These are phyloP conservation scores for Pogonomyrmex californicus DNA, from an alignment of 1,140 invertebrate genomes.

Conservation along the genomic window DNA sequence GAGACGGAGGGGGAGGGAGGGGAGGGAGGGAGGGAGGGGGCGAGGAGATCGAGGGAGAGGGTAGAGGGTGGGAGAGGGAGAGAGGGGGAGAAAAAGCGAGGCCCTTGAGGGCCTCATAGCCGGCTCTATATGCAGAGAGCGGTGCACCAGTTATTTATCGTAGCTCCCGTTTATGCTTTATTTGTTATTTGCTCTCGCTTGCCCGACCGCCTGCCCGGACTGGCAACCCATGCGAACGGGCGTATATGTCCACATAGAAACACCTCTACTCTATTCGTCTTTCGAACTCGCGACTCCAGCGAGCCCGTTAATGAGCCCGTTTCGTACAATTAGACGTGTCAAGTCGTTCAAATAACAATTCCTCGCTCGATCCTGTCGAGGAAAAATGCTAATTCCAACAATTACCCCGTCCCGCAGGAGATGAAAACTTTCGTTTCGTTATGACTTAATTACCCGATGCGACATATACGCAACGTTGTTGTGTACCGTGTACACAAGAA, in stretches of 20 bases:
- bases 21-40: conserved; percentile 32
- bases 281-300: conserved; percentile 49
- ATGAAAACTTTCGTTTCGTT: not conserved
- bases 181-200: conserved; percentile 80
- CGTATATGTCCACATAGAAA: conserved; percentile 12
- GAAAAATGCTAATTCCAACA: conserved; percentile 6
- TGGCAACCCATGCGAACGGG: conserved; percentile 56
- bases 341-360: conserved; percentile 43
- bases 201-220: conserved; percentile 48
- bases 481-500: not conserved
- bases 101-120: conserved; percentile 64
- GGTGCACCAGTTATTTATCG: conserved; percentile 83
- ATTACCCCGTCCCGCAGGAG: not conserved
- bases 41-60: conserved; percentile 3
- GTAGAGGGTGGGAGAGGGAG: conserved; percentile 6
- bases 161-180: conserved; percentile 83
- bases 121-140: conserved; percentile 66
- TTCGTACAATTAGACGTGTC: conserved; percentile 64
- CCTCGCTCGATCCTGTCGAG: not conserved
- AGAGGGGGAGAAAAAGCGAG: conserved; percentile 51
- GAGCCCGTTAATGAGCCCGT: conserved; percentile 59
- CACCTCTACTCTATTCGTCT: conserved; percentile 63
- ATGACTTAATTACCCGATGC: not conserved
- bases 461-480: too few relatives aligned
- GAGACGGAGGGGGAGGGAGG: not conserved